A percentile compares a stretch with the other conserved stretches of the same genome.
Evolutionary conservation across 1,140 invertebrate genomes (phyloP).

Genomic region (Orchesella cincta): DNA sequence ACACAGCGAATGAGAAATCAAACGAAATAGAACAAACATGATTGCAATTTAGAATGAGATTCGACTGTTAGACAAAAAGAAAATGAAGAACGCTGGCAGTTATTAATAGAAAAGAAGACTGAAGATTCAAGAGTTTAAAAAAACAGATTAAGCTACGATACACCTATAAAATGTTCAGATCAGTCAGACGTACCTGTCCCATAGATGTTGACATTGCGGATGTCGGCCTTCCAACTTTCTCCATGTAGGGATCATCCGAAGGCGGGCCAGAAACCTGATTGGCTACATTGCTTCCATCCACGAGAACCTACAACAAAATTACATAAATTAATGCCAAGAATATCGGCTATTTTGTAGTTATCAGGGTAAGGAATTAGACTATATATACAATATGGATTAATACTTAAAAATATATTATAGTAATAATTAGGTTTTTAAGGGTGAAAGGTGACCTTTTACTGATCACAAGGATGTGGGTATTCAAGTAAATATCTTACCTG

Average conservation of each 20-base stretch:
- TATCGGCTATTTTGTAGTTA: too few species aligned
- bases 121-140: conserved; percentile 26
- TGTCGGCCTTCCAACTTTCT: neutral
- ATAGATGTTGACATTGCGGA: neutral
- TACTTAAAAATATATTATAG: too few species aligned
- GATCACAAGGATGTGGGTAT: too few species aligned
- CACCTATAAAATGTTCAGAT: neutral
- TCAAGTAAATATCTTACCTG: neutral
- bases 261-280: neutral
- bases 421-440: neutral
- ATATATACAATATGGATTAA: too few species aligned
- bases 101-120: neutral
- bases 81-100: neutral
- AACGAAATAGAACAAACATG: too few species aligned
- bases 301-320: neutral
- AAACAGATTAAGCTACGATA: neutral
- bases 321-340: neutral
- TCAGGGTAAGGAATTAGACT: too few species aligned
- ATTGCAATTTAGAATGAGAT: too few species aligned
- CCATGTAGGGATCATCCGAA: neutral
- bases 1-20: too few species aligned
- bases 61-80: neutral
- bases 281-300: neutral
- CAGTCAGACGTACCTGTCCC: neutral
- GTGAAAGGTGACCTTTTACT: neutral